phyloP scores from a whole-genome alignment of 2,888 invertebrate genomes.

The Agrotis clavis region DNA sequence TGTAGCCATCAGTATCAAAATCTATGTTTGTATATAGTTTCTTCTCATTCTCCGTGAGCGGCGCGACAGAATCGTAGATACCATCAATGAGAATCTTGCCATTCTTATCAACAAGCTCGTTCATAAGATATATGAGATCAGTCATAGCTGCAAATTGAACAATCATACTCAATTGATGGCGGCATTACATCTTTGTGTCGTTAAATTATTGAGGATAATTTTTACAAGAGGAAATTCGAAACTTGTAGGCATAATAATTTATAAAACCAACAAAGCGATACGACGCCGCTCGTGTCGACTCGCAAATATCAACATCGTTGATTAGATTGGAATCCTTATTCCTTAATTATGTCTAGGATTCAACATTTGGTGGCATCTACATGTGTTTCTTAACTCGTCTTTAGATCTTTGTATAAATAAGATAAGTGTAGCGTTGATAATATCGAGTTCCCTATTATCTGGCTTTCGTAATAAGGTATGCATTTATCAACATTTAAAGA shows the following conservation, averaged over 20 bases:
- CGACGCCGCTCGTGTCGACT: neutral
- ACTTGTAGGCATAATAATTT: constrained; percentile 13
- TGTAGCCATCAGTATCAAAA: constrained; percentile 96
- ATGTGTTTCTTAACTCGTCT: constrained; percentile 4
- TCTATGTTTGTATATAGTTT: constrained; percentile 95
- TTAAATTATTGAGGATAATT: constrained; percentile 13
- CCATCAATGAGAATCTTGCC: constrained; percentile 96
- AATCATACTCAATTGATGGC: constrained; percentile 50
- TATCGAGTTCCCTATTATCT: constrained; percentile 33
- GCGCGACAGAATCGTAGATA: constrained; percentile 95
- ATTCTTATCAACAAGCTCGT: constrained; percentile 95
- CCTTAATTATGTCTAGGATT: constrained; percentile 16
- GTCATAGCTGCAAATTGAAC: constrained; percentile 93
- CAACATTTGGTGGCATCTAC: constrained; percentile 18
- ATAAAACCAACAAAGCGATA: neutral
- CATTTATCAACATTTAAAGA: constrained; percentile 44
- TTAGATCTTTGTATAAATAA: constrained; percentile 26
- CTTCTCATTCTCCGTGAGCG: constrained; percentile 93
- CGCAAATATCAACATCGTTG: neutral
- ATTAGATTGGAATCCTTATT: constrained; percentile 13
- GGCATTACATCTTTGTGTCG: constrained; percentile 8
- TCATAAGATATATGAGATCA: constrained; percentile 96
- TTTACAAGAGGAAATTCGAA: constrained; percentile 13
- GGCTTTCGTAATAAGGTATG: constrained; percentile 28
- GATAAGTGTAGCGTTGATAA: constrained; percentile 23